A percentile compares a stretch with the other conserved stretches of the same genome.
These are phyloP conservation scores for Magallana ariakensis DNA, from an alignment of 1,140 invertebrate species.

Conservation along the genomic window DNA sequence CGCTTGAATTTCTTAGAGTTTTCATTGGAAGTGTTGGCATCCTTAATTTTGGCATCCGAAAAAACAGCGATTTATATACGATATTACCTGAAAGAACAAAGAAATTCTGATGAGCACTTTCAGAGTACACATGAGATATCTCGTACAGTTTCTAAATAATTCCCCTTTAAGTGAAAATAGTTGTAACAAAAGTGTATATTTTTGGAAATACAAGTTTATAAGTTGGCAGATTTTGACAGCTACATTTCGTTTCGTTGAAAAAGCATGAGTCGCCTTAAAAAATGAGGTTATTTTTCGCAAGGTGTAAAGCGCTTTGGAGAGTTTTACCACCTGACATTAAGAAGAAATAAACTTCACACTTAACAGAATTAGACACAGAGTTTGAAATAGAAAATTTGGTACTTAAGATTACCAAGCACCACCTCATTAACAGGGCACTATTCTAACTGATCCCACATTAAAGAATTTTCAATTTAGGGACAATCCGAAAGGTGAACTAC, in stretches of 20 bases:
- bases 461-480: constrained; percentile 27
- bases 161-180: too few relatives aligned
- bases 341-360: neutral
- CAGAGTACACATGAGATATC: too few relatives aligned
- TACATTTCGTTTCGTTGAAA: too few relatives aligned
- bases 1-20: constrained; percentile 60
- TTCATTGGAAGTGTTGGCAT: constrained; percentile 64
- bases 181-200: too few relatives aligned
- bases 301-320: neutral
- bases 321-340: neutral
- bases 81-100: constrained; percentile 10
- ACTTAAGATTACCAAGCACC: constrained; percentile 23
- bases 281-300: neutral
- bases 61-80: constrained; percentile 54
- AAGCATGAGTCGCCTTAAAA: too few relatives aligned
- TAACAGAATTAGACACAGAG: constrained; percentile 13
- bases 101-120: too few relatives aligned
- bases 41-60: constrained; percentile 63
- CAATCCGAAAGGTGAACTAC: neutral
- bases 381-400: constrained; percentile 34
- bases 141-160: too few relatives aligned
- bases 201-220: too few relatives aligned
- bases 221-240: too few relatives aligned
- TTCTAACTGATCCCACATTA: constrained; percentile 20
- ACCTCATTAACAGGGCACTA: neutral